These are phyloP conservation scores for Epinotia nisella DNA, from an alignment of 2,888 invertebrate genomes.

Conservation along the genomic window DNA sequence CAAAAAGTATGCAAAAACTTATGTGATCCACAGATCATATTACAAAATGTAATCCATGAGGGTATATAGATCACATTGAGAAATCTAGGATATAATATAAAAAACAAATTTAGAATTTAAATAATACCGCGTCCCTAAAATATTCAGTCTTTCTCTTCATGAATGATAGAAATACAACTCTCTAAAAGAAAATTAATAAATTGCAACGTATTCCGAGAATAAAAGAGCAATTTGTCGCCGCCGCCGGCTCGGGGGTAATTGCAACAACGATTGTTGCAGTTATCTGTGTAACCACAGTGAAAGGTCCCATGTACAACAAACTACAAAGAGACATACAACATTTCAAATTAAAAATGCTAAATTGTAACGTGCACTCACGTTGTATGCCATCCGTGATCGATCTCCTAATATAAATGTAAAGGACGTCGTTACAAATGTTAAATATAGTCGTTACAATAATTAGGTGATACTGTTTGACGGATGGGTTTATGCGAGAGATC, in stretches of 20 bases:
- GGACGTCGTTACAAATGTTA: slow-evolving; percentile 23
- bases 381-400: slow-evolving; percentile 38
- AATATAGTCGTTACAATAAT: slow-evolving; percentile 37
- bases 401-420: slow-evolving; percentile 36
- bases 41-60: too few species aligned
- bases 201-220: slow-evolving; percentile 59
- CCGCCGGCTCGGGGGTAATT: slow-evolving; percentile 54
- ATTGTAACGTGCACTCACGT: slow-evolving; percentile 24
- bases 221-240: slow-evolving; percentile 52
- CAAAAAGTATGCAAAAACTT: neutral
- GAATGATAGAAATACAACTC: slow-evolving; percentile 38
- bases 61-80: neutral
- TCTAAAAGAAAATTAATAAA: slow-evolving; percentile 52
- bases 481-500: slow-evolving; percentile 36
- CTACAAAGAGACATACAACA: neutral
- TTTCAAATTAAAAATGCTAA: neutral
- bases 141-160: slow-evolving; percentile 1
- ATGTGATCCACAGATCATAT: neutral
- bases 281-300: slow-evolving; percentile 5
- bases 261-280: slow-evolving; percentile 56
- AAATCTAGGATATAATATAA: neutral
- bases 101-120: neutral
- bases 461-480: slow-evolving; percentile 38
- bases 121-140: neutral
- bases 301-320: slow-evolving; percentile 11